Evolutionary conservation across 92 coral and sea anemone genomes (phyloP), one percentile per base, ranked within the genome.

Genomic region (Epizoanthus rinbou): DNA sequence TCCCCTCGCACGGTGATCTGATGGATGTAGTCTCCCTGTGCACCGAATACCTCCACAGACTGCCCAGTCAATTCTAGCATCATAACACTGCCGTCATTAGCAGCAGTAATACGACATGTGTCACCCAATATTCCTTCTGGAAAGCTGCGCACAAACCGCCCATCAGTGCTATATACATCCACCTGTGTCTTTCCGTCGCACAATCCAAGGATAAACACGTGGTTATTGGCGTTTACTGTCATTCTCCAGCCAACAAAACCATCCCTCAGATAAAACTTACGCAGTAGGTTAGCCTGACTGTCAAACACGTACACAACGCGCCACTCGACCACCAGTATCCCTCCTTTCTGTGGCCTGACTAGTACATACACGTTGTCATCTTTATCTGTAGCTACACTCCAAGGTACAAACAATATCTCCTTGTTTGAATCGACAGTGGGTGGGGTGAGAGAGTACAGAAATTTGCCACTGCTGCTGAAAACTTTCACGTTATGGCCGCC

Each of bases 341-440:
- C 11, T 15, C 47, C 68, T 47, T 31, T 68, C 45, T 66, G 39
- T 7, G 19, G 6, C 6, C 35, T 28, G 47, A 53, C 69, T 31
- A 73, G 63, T 9, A 86, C 83, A 45, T 81, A 65, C 24, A 80
- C 75, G 73, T 86, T 74, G 52, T 85, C 84, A 1, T 58, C 21
- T 14, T n/a, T 50, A 66, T 85, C 92, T 1, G 89, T 81, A 13
- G 91, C 79, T 7, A 79, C 64, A 65, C 39, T 43, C 50, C 50
- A 43, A 4, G 50, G 50, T 43, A 43, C 50, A 43, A 43, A 43
- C 50, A 43, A 4, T 8, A 43, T 6, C 50, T 43, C 50, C 50
- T 43, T 43, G 50, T 43, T 43, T 43, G 50, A 43, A 43, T 43
- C 5, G 50, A 43, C 22, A 8, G 28, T 70, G 33, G 73, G 73